These are phyloP conservation scores for Drosophila pallidifrons DNA, from an alignment of 1,140 invertebrate species.

Conservation along the genomic window DNA sequence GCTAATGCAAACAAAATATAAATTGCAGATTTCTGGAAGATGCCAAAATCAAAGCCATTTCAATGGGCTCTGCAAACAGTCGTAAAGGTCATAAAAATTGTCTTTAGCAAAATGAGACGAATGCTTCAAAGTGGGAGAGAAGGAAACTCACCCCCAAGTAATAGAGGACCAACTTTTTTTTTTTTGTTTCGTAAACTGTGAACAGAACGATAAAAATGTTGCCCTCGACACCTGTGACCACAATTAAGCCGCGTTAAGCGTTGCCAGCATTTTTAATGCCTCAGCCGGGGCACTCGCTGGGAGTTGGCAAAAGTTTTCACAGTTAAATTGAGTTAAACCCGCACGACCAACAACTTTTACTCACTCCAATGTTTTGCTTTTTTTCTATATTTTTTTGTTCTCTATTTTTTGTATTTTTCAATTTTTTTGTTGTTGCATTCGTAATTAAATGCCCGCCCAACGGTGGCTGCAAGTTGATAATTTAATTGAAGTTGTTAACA, in stretches of 20 bases:
- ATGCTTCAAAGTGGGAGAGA: background rate
- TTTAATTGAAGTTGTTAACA: conserved; percentile 82
- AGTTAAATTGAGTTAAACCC: conserved; percentile 77
- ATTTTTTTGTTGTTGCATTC: conserved; percentile 22
- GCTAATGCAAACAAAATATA: conserved; percentile 72
- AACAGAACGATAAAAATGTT: conserved; percentile 83
- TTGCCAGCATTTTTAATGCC: conserved; percentile 55
- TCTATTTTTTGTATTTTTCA: conserved; percentile 1
- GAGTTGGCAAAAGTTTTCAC: conserved; percentile 67
- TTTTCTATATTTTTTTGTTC: background rate
- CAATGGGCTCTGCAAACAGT: conserved; percentile 71
- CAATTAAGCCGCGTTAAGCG: conserved; percentile 82
- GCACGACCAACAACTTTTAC: conserved; percentile 60
- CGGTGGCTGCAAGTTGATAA: conserved; percentile 74
- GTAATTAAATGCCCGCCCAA: conserved; percentile 61
- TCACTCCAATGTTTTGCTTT: conserved; percentile 33
- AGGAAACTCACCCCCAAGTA: conserved; percentile 25
- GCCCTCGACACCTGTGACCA: conserved; percentile 79
- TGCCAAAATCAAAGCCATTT: conserved; percentile 69
- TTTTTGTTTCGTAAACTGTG: conserved; percentile 62
- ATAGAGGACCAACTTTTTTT: conserved; percentile 37
- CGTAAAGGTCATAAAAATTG: conserved; percentile 80
- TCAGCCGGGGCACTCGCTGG: conserved; percentile 3
- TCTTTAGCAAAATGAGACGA: conserved; percentile 65
- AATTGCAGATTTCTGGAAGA: conserved; percentile 69